Percentiles rank a stretch among this genome's conserved stretches.
Conservation (phyloP, 2,797 vertebrate genomes). For the Echiichthys vipera region DNA sequence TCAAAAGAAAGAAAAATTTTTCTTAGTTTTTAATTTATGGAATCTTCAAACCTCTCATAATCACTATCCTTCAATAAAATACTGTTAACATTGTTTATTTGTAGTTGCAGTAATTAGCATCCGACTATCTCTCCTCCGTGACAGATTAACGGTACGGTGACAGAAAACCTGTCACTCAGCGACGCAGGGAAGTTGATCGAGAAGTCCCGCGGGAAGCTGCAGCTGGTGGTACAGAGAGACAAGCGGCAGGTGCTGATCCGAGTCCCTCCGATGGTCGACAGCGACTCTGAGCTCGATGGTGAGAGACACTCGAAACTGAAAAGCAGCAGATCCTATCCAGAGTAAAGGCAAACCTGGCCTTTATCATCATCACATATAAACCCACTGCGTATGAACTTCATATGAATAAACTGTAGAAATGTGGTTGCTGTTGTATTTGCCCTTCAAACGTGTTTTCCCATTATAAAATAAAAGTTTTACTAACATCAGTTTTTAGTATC, state of each 20-base stretch:
- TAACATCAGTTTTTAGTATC: slow-evolving; percentile 69
- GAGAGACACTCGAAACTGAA: slow-evolving; percentile 77
- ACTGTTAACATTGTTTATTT: background rate
- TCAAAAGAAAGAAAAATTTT: no score
- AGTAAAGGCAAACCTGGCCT: slow-evolving; percentile 59
- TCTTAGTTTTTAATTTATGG: background rate
- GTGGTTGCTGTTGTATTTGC: slow-evolving; percentile 64
- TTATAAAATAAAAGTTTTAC: slow-evolving; percentile 76
- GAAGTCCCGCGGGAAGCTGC: slow-evolving; percentile 95
- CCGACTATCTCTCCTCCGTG: background rate
- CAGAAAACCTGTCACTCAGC: slow-evolving; percentile 95
- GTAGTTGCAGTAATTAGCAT: background rate
- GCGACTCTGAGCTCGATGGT: slow-evolving; percentile 97
- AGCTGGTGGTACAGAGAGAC: slow-evolving; percentile 95
- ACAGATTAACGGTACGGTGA: slow-evolving; percentile 97
- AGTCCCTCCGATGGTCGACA: slow-evolving; percentile 93
- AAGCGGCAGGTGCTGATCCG: slow-evolving; percentile 91
- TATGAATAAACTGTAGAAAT: slow-evolving; percentile 48
- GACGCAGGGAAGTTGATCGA: slow-evolving; percentile 97
- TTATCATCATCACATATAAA: slow-evolving; percentile 45
- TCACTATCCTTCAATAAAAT: background rate
- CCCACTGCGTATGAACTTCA: slow-evolving; percentile 40
- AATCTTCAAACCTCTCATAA: background rate
- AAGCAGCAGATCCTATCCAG: slow-evolving; percentile 74
- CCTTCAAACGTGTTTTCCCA: slow-evolving; percentile 58